Evolutionary conservation across 2,888 invertebrate species (phyloP).

Genomic region (Byasa hedistus): DNA sequence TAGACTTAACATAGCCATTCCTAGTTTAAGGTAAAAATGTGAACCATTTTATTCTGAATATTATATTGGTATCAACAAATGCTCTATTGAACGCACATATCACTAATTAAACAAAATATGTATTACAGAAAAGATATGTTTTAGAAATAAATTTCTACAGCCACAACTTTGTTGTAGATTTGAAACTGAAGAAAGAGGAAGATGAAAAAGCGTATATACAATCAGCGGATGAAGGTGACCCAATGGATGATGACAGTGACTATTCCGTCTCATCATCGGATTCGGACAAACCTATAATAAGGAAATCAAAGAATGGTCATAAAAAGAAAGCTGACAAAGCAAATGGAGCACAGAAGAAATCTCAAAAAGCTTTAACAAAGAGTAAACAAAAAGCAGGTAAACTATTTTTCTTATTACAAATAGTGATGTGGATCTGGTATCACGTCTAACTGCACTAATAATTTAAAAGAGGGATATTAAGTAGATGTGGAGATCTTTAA

Average conservation of each 20-base stretch:
- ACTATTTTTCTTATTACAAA: not conserved
- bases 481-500: no score
- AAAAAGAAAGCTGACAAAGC: slow-evolving; percentile 38
- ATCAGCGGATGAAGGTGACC: slow-evolving; percentile 23
- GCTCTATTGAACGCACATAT: no score
- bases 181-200: slow-evolving; percentile 45
- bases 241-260: slow-evolving; percentile 41
- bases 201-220: slow-evolving; percentile 31
- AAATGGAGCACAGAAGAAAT: slow-evolving; percentile 48
- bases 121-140: no score
- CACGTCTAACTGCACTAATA: no score
- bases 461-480: no score
- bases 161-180: slow-evolving; percentile 8
- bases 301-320: slow-evolving; percentile 42
- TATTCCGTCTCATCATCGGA: slow-evolving; percentile 59
- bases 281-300: slow-evolving; percentile 65
- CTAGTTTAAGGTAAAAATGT: no score
- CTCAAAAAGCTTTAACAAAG: slow-evolving; percentile 27
- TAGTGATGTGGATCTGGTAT: no score
- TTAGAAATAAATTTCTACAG: no score
- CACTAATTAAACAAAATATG: no score
- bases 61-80: no score
- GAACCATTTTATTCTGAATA: no score
- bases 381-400: slow-evolving; percentile 50
- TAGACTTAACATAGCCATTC: no score